Conservation (phyloP, 2,888 invertebrate species). For the Stenchaetothrips biformis region DNA sequence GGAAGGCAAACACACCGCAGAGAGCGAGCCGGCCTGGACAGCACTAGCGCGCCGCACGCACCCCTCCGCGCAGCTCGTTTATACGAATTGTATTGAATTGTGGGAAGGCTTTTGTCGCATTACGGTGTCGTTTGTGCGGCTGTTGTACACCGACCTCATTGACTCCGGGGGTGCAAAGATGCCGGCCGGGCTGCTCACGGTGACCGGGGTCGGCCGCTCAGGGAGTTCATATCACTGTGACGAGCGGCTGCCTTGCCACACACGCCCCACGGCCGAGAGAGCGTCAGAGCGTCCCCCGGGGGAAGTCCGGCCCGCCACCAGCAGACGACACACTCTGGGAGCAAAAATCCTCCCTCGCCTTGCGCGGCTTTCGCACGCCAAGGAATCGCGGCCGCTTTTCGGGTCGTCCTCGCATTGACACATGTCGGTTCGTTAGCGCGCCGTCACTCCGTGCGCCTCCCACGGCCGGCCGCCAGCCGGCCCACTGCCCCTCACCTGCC, state of each 20-base stretch:
- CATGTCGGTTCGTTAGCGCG: no score
- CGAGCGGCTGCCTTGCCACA: background rate
- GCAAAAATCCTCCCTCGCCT: no score
- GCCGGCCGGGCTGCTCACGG: background rate
- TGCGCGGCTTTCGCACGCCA: no score
- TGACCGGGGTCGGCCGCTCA: background rate
- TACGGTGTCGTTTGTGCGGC: background rate
- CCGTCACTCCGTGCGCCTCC: no score
- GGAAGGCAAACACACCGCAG: no score
- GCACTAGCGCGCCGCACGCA: background rate
- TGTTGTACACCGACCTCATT: slow-evolving; percentile 15
- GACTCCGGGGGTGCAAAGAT: background rate
- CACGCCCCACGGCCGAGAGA: background rate
- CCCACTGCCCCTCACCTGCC: no score
- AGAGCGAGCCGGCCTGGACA: background rate
- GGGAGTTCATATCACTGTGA: background rate
- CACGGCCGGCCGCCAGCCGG: no score
- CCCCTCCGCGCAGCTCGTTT: background rate
- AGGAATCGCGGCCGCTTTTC: no score
- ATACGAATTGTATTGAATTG: slow-evolving; percentile 13
- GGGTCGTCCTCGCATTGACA: no score
- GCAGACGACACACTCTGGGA: background rate
- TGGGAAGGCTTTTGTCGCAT: slow-evolving; percentile 15
- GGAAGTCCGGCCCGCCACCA: no score
- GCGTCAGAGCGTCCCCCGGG: background rate